These are phyloP conservation scores for Ibidorhyncha struthersii DNA, from an alignment of 2,113 vertebrate species.

Conservation along the genomic window DNA sequence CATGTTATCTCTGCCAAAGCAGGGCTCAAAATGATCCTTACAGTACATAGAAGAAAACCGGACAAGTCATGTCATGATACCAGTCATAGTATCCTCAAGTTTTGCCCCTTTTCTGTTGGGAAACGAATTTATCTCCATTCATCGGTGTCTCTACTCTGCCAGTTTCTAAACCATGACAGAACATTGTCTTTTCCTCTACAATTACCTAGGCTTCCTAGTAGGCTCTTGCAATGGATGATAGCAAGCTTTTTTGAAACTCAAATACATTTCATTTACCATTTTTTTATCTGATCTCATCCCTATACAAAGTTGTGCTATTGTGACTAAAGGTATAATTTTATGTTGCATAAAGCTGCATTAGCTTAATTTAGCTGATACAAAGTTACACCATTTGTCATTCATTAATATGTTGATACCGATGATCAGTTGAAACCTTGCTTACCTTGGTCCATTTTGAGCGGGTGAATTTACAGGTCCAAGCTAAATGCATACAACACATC, in stretches of 20 bases:
- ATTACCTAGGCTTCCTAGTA: background rate
- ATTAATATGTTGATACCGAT: background rate
- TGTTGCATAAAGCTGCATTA: background rate
- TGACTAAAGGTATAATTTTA: background rate
- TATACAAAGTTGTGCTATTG: background rate
- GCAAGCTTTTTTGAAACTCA: background rate
- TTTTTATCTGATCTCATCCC: background rate
- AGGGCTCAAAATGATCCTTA: background rate
- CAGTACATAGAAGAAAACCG: background rate
- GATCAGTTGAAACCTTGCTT: background rate
- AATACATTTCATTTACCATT: background rate
- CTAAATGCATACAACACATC: background rate
- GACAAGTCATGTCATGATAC: background rate
- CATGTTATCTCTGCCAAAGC: background rate
- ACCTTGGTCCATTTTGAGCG: background rate
- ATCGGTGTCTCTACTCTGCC: background rate
- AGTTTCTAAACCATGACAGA: background rate
- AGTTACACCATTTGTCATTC: background rate
- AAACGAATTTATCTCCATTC: background rate
- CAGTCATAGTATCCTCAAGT: background rate
- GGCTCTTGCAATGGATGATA: background rate
- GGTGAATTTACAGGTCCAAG: background rate
- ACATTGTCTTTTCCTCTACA: background rate
- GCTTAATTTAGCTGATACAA: background rate
- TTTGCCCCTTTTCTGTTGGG: background rate